Conservation (phyloP, 37 sponge, comb jelly and placozoan genomes). For the Lycopodina hypogea region DNA sequence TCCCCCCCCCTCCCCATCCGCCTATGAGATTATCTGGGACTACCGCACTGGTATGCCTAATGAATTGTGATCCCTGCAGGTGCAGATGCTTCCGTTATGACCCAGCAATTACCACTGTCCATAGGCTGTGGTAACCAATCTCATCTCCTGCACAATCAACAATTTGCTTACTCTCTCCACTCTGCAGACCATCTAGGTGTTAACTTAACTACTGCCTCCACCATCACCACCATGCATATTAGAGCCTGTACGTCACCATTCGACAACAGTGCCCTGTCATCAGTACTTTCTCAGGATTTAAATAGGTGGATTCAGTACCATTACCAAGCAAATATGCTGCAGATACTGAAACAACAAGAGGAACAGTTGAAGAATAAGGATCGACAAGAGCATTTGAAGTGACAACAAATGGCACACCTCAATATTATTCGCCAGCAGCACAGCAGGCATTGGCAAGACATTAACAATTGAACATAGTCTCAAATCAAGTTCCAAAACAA, state of each 20-base stretch:
- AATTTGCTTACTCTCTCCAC: not conserved
- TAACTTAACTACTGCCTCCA: not conserved
- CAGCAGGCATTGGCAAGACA: not conserved
- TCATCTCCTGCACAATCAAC: not conserved
- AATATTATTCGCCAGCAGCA: not conserved
- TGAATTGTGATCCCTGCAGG: too few relatives aligned
- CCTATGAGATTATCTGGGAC: too few relatives aligned
- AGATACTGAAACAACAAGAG: not conserved
- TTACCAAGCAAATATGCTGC: not conserved
- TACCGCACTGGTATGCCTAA: too few relatives aligned
- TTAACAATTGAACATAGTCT: not conserved
- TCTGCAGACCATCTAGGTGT: too few relatives aligned
- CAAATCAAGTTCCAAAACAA: constrained; percentile 5
- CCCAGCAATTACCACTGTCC: not conserved
- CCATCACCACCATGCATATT: not conserved
- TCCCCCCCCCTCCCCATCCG: too few relatives aligned
- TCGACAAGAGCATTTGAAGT: not conserved
- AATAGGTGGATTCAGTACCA: not conserved
- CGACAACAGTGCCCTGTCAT: not conserved
- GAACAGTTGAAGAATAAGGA: too few relatives aligned
- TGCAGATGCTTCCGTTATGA: too few relatives aligned
- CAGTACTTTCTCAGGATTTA: not conserved
- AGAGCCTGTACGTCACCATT: not conserved
- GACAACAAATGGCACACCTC: not conserved
- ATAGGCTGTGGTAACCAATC: not conserved